These are phyloP conservation scores for Zenarchopterus dispar DNA, from an alignment of 2,797 vertebrate species.

Conservation along the genomic window DNA sequence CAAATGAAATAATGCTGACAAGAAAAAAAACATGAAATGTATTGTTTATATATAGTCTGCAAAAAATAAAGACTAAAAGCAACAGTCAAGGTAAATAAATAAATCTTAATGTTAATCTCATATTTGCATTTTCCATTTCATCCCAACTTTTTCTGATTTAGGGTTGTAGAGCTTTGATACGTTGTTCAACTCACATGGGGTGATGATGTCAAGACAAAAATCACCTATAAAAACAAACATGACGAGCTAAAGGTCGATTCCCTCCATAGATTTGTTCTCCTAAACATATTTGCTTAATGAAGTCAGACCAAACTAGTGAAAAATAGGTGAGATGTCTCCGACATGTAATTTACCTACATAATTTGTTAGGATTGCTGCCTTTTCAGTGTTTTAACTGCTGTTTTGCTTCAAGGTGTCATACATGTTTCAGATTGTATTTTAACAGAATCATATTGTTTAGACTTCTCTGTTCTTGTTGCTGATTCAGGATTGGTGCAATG, in stretches of 20 bases:
- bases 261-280: background rate
- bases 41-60: too few relatives aligned
- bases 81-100: too few relatives aligned
- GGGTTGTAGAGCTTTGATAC: slow-evolving; percentile 24
- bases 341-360: background rate
- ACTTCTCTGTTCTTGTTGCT: background rate
- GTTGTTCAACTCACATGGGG: slow-evolving; percentile 12
- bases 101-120: too few relatives aligned
- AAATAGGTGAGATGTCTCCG: slow-evolving; percentile 30
- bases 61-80: background rate
- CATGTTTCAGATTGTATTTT: background rate
- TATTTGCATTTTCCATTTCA: too few relatives aligned
- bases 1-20: too few relatives aligned
- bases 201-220: too few relatives aligned
- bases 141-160: too few relatives aligned
- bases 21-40: too few relatives aligned
- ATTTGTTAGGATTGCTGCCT: background rate
- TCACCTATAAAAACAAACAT: slow-evolving; percentile 4
- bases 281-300: background rate
- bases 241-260: background rate
- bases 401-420: background rate
- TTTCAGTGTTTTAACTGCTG: too few relatives aligned
- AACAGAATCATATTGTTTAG: background rate
- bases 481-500: background rate
- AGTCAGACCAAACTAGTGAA: slow-evolving; percentile 6